These are phyloP conservation scores for Zaprionus ornatus DNA, from an alignment of 1,140 invertebrate species.

Conservation along the genomic window DNA sequence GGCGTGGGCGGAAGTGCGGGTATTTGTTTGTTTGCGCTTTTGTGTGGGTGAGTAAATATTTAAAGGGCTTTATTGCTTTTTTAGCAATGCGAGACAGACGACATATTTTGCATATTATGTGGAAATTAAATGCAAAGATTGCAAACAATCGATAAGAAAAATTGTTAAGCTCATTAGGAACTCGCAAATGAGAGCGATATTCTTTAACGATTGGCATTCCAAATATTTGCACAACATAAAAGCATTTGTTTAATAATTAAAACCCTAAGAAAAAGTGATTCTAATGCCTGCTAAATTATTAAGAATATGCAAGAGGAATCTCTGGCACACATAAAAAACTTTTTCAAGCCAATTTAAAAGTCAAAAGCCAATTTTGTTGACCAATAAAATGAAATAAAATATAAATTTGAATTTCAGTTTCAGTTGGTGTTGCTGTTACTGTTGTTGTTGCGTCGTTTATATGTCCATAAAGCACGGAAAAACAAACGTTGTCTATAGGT, in stretches of 20 bases:
- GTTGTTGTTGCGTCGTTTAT: not conserved
- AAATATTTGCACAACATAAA: not conserved
- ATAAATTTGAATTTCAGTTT: conserved; percentile 53
- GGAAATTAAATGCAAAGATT: conserved; percentile 7
- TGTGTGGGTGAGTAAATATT: conserved; percentile 72
- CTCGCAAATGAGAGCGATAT: not conserved
- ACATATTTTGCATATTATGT: conserved; percentile 39
- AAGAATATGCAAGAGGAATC: not conserved
- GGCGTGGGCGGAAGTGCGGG: conserved; percentile 3
- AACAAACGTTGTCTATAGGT: conserved; percentile 1
- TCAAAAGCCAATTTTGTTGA: conserved; percentile 59
- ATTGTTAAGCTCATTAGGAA: not conserved
- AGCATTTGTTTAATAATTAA: not conserved
- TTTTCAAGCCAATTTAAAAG: conserved; percentile 55
- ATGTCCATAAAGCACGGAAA: not conserved
- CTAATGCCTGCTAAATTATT: not conserved
- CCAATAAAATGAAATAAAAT: conserved; percentile 61
- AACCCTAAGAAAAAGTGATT: not conserved
- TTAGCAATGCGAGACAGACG: conserved; percentile 26
- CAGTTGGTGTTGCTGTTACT: not conserved
- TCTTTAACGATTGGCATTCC: not conserved
- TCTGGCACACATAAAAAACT: conserved; percentile 4
- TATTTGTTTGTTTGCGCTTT: conserved; percentile 68
- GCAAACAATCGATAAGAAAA: conserved; percentile 7
- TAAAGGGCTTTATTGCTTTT: conserved; percentile 74